Evolutionary conservation across 2,888 invertebrate species (phyloP), one percentile per base, ranked within the genome.

Genomic region (Antitype chi): DNA sequence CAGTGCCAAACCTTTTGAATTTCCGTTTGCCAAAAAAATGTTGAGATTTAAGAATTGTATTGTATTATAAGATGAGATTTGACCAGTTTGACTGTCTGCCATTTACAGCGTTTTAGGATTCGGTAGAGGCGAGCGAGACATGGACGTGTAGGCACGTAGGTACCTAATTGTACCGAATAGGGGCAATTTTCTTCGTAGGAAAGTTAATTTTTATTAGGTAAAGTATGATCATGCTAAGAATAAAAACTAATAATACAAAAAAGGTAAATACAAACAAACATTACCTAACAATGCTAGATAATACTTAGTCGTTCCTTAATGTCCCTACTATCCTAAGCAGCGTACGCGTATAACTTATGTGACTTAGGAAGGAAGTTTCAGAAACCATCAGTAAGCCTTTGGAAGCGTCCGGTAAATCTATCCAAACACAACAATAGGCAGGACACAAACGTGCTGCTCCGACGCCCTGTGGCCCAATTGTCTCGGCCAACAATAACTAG

Each of bases 351-450:
- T 71, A 67, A 82, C 25, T 63, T 68, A 77, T 62, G 55, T 66
- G 85, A 74, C 59, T 81, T 70, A 52, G 55, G 69, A 63, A 78
- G 82, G 85, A 86, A 78, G 81, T 86, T 85, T 76, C 64, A 76
- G 76, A 78, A 68, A 70, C 69, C 75, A 76, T 82, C 67, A 79
- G 78, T 74, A 78, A 77, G 60, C 66, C 47, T 77, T 77, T 82
- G 68, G 74, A 80, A 81, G 74, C 59, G 77, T 77, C 72, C 69
- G 80, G 78, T 85, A 86, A 81, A 84, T 86, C 88, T 87, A 81
- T 77, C 81, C 74, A 70, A 60, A 52, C 62, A 77, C 64, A 84
- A 88, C 87, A 87, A 86, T 81, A 55, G 75, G 53, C 60, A 76
- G 70, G 81, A 82, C 77, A 76, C 80, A 85, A 87, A 81, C 72